Percentiles rank a stretch among this genome's conserved stretches.
phyloP scores from a whole-genome alignment of 2,113 vertebrate species.

The Otolemur garnettii region DNA sequence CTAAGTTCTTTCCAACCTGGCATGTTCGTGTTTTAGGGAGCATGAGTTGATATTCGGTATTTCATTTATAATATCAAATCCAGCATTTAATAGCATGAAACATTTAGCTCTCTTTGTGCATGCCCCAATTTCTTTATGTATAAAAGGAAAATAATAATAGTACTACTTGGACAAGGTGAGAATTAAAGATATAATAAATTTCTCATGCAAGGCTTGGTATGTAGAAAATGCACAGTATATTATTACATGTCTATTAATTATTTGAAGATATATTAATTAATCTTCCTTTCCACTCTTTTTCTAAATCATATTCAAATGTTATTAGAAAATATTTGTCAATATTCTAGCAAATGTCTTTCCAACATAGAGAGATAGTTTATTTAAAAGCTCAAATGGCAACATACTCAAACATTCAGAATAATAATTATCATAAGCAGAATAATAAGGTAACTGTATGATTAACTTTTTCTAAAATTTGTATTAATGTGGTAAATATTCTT shows the following conservation, averaged over 20 bases:
- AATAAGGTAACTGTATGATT: neutral
- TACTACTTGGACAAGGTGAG: neutral
- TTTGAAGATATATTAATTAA: neutral
- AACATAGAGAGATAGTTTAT: neutral
- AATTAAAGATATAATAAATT: neutral
- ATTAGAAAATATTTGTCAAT: neutral
- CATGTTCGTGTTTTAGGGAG: neutral
- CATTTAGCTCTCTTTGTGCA: neutral
- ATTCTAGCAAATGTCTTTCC: neutral
- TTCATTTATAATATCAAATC: neutral
- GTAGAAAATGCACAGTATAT: neutral
- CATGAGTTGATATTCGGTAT: neutral
- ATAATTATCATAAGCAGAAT: slow-evolving; percentile 14
- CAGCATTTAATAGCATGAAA: neutral
- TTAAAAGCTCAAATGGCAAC: neutral
- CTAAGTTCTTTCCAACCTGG: neutral
- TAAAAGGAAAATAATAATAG: neutral
- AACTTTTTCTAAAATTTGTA: neutral
- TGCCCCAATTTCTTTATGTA: neutral
- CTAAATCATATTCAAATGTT: neutral
- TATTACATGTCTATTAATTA: neutral
- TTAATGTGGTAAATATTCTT: neutral
- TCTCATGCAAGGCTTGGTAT: neutral
- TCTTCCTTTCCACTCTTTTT: neutral
- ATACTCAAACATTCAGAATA: slow-evolving; percentile 17